Evolutionary conservation across 2,113 vertebrate genomes (phyloP).

Genomic region (Cryptomyrus ogoouensis): DNA sequence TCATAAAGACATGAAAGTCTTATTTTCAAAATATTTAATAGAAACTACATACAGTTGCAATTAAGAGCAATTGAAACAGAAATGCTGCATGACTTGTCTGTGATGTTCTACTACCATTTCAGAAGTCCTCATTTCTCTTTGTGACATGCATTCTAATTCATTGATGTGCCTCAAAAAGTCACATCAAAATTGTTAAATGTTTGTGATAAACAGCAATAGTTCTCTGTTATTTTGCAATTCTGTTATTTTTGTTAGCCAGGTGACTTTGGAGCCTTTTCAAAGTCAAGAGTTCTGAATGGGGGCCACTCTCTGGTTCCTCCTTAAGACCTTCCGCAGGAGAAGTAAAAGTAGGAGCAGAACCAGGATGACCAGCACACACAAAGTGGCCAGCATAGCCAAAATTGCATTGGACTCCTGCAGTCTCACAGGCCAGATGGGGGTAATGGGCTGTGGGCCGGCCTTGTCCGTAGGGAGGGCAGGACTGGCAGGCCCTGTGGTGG

Average conservation of each 20-base stretch:
- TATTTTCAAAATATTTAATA: conserved; percentile 2
- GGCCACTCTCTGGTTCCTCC: conserved; percentile 52
- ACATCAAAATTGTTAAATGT: not conserved
- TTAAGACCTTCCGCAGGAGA: conserved; percentile 47
- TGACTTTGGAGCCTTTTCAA: not conserved
- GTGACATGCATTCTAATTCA: not conserved
- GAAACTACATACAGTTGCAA: conserved; percentile 5
- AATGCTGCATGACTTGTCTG: conserved; percentile 4
- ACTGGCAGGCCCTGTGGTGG: conserved; percentile 23
- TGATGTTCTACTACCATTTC: not conserved
- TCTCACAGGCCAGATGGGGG: not conserved
- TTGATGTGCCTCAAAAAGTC: not conserved
- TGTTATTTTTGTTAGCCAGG: not conserved
- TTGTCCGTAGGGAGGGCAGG: conserved; percentile 38
- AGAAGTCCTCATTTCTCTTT: not conserved
- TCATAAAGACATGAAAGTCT: not conserved
- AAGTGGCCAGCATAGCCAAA: conserved; percentile 44
- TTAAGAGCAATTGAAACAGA: conserved; percentile 9
- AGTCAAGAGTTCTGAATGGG: conserved; percentile 40
- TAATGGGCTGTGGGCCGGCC: conserved; percentile 25
- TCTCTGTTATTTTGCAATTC: not conserved
- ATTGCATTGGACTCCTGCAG: conserved; percentile 35
- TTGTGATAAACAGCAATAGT: not conserved
- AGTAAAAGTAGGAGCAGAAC: conserved; percentile 47
- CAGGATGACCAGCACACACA: conserved; percentile 51